Conservation (phyloP, 2,113 vertebrate species). For the Archilochus colubris region DNA sequence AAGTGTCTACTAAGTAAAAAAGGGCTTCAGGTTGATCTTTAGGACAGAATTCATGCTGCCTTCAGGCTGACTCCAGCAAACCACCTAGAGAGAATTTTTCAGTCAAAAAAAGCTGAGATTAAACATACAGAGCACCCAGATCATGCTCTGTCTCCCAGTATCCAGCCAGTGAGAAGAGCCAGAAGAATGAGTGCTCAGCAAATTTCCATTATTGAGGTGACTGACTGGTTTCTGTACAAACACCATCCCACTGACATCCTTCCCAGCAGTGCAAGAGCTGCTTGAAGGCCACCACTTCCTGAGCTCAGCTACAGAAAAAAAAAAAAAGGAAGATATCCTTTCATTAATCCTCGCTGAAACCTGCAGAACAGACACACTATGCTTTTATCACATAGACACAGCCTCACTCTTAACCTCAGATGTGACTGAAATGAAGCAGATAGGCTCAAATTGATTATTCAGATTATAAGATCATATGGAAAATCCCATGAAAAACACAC, state of each 20-base stretch:
- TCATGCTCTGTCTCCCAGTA: accelerated
- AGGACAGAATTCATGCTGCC: background rate
- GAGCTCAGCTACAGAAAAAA: background rate
- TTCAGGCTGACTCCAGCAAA: background rate
- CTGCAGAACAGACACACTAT: background rate
- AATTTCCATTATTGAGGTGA: background rate
- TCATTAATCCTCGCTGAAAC: background rate
- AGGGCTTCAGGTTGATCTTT: background rate
- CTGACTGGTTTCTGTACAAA: background rate
- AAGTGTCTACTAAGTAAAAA: background rate
- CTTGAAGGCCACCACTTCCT: background rate
- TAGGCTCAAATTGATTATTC: background rate
- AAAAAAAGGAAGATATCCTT: background rate
- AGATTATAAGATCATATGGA: background rate
- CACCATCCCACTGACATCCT: background rate
- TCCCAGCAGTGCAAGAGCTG: background rate
- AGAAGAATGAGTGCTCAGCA: background rate
- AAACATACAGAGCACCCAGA: background rate
- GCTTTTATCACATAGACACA: background rate
- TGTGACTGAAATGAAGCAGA: background rate
- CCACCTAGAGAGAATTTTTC: background rate
- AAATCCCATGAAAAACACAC: background rate
- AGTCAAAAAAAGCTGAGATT: background rate
- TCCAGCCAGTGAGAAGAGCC: background rate
- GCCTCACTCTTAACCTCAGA: background rate